Percentiles rank a stretch among this genome's conserved stretches.
Conservation (phyloP, 1,140 invertebrate species). For the Asbolus verrucosus region DNA sequence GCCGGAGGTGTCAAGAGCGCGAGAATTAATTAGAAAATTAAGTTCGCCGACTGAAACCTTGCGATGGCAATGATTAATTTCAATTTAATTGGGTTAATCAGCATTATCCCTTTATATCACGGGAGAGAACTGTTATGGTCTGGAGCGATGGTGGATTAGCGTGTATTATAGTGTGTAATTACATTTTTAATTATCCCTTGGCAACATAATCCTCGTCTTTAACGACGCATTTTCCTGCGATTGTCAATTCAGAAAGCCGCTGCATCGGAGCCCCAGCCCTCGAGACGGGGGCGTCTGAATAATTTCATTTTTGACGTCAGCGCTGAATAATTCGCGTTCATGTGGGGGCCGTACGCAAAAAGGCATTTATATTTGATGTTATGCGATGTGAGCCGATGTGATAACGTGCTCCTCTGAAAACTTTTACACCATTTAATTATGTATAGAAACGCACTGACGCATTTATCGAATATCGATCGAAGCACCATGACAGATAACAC, state of each 20-base stretch:
- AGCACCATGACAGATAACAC: slow-evolving; percentile 55
- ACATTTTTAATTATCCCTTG: too few species aligned
- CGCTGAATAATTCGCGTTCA: slow-evolving; percentile 21
- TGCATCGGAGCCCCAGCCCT: too few species aligned
- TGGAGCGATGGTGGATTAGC: too few species aligned
- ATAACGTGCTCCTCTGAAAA: slow-evolving; percentile 17
- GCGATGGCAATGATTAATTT: slow-evolving; percentile 2
- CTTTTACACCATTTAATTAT: slow-evolving; percentile 31
- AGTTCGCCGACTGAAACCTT: neutral
- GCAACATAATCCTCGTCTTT: too few species aligned
- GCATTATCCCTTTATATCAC: neutral
- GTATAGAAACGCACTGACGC: slow-evolving; percentile 30
- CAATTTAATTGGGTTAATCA: slow-evolving; percentile 19
- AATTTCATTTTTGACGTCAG: slow-evolving; percentile 23
- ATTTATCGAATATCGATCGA: slow-evolving; percentile 46
- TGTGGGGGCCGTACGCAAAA: neutral
- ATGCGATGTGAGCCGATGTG: slow-evolving; percentile 8
- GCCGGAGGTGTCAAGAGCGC: neutral
- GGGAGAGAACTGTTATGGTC: slow-evolving; percentile 12
- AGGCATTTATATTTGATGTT: slow-evolving; percentile 1
- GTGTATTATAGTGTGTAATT: too few species aligned
- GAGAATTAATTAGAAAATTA: slow-evolving; percentile 3
- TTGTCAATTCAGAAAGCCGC: neutral
- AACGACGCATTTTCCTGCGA: too few species aligned
- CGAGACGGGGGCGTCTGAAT: too few species aligned